Evolutionary conservation across 2,888 invertebrate species (phyloP).

Genomic region (Cantharis flavilabris): DNA sequence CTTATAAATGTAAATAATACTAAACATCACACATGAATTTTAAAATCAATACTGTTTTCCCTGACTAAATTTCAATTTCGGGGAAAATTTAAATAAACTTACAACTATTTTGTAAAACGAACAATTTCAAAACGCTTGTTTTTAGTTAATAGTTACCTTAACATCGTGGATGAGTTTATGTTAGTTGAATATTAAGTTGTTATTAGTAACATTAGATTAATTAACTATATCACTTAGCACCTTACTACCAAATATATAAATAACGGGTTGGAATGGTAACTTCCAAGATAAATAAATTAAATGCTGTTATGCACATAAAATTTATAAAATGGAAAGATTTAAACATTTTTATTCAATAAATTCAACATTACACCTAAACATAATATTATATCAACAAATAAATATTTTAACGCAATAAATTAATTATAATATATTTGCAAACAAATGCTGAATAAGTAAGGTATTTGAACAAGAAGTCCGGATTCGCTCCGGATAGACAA

Average conservation of each 20-base stretch:
- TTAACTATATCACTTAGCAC: constrained; percentile 44
- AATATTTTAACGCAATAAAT: background rate
- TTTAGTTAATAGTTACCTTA: background rate
- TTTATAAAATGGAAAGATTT: background rate
- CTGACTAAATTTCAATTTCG: constrained; percentile 40
- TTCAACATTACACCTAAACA: background rate
- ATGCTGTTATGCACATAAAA: constrained; percentile 47
- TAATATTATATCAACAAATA: background rate
- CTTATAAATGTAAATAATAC: background rate
- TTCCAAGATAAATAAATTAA: constrained; percentile 44
- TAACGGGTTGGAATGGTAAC: constrained; percentile 51
- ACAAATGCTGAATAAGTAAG: background rate
- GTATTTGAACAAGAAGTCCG: background rate
- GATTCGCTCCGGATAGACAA: no score
- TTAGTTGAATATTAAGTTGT: constrained; percentile 15
- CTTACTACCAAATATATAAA: constrained; percentile 39
- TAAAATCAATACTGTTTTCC: constrained; percentile 19
- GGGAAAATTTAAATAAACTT: constrained; percentile 29
- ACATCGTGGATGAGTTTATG: constrained; percentile 2
- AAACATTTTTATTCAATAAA: background rate
- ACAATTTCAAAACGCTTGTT: constrained; percentile 7
- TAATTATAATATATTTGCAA: background rate
- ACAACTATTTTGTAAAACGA: constrained; percentile 1
- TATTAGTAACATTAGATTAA: constrained; percentile 16
- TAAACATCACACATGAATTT: background rate